Base-by-base conservation (phyloP, 1,140 invertebrate genomes). In the Drosophila takahashii region DNA sequence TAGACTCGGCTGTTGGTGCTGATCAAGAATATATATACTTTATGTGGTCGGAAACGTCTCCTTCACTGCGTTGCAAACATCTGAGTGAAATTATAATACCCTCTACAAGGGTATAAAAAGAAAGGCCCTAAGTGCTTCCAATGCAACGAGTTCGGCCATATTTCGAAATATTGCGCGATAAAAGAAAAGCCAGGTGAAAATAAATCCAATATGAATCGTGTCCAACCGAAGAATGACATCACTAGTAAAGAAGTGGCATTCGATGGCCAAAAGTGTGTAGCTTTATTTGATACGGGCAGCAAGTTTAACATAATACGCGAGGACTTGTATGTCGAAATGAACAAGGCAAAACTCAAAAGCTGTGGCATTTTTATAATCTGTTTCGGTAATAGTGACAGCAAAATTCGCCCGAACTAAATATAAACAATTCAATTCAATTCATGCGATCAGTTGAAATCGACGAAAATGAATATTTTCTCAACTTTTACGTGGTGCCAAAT, bases 121-220 rank as follows among this genome's bases (percentile, higher is more conserved):
- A 47, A 47, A 22, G 44, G 44, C 44, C 18, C 18, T 8, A 47
- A 26, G 45, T 47, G 22, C 13, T 47, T n/a, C 7, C 18, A 47
- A 47, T 47, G 22, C 11, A 47, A 47, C 9, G 41, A 42, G 41
- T 42, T 42, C 41, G 41, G 15, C 4, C 41, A 42, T 18, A 42
- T 42, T 42, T 22, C 44, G 11, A 47, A 26, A 26, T n/a, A 27
- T 13, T 27, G 22, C 7, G 11, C 22, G 13, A 22, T 27, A 26
- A 47, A 11, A 26, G 45, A 27, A 29, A 29, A 29, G 27, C 27
- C 27, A 7, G 27, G 3, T 29, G 27, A 29, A 29, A 47, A 47
- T n/a, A n/a, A 26, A 26, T 47, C 13, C 3, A 47, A n/a, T 26
- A 47, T n/a, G 2, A 26, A 27, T 9, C 16, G 41, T 42, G 42